Conservation (phyloP, 2,888 invertebrate genomes). For the Volucella inanis region DNA sequence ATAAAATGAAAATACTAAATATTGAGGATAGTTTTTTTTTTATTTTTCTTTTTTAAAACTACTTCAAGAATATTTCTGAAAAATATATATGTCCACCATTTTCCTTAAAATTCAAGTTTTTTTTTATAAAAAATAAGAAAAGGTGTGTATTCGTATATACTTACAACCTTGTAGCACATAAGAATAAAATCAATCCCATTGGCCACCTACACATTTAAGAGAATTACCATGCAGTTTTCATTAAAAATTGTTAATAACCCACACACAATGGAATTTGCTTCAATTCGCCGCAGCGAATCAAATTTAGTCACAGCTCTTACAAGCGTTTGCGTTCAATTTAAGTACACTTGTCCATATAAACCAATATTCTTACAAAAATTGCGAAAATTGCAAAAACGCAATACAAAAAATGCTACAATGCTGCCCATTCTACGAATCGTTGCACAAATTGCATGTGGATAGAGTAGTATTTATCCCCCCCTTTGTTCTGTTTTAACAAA, state of each 20-base stretch:
- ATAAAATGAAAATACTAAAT: too few relatives aligned
- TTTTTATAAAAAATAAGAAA: not conserved
- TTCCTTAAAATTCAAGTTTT: too few relatives aligned
- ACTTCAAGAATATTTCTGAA: too few relatives aligned
- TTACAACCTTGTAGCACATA: too few relatives aligned
- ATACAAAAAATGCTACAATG: slow-evolving; percentile 30
- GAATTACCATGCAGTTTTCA: slow-evolving; percentile 24
- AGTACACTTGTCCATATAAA: slow-evolving; percentile 11
- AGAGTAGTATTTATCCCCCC: slow-evolving; percentile 37
- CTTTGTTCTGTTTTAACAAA: not conserved
- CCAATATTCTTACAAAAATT: slow-evolving; percentile 31
- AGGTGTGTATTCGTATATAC: not conserved
- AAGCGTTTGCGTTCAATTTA: not conserved
- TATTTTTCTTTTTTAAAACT: too few relatives aligned
- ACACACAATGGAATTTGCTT: slow-evolving; percentile 37
- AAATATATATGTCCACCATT: too few relatives aligned
- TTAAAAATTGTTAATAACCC: slow-evolving; percentile 8
- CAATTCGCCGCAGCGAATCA: slow-evolving; percentile 71
- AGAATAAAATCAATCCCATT: slow-evolving; percentile 40
- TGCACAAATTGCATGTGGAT: slow-evolving; percentile 60
- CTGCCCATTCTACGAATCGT: slow-evolving; percentile 42
- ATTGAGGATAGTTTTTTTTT: too few relatives aligned
- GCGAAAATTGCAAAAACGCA: slow-evolving; percentile 23
- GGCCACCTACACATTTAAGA: slow-evolving; percentile 50
- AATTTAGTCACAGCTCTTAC: slow-evolving; percentile 20